Evolutionary conservation across 2,888 invertebrate genomes (phyloP).

Genomic region (Scaptomyza caliginosa): DNA sequence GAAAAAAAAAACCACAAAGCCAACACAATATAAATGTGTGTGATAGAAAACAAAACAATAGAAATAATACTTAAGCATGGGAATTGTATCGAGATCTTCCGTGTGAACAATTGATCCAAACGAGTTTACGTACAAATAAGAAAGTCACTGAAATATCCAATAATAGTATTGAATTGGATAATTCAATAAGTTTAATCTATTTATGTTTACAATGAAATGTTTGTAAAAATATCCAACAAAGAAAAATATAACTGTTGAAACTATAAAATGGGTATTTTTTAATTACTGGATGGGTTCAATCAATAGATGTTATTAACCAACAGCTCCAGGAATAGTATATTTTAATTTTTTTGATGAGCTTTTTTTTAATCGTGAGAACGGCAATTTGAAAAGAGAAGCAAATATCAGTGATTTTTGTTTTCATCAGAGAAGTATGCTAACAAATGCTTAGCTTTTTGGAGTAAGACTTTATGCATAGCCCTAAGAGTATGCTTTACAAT

Average conservation of each 20-base stretch:
- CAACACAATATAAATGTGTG: constrained; percentile 43
- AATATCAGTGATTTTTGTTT: too few species aligned
- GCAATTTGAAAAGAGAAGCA: too few species aligned
- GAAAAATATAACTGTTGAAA: constrained; percentile 32
- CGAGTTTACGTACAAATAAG: constrained; percentile 68
- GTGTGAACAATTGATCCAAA: constrained; percentile 48
- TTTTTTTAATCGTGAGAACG: too few species aligned
- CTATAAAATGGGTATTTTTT: not conserved
- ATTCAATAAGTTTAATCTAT: constrained; percentile 45
- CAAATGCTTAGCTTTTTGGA: not conserved
- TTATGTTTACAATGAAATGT: constrained; percentile 65
- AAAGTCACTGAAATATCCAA: constrained; percentile 35
- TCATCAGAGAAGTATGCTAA: not conserved
- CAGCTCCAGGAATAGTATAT: too few species aligned
- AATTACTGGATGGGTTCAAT: not conserved
- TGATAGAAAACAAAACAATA: constrained; percentile 70
- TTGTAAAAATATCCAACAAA: constrained; percentile 54
- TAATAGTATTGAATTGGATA: constrained; percentile 24
- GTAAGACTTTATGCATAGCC: not conserved
- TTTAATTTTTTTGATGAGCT: too few species aligned
- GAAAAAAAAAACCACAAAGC: constrained; percentile 8
- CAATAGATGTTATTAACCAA: too few species aligned
- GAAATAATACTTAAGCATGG: constrained; percentile 29
- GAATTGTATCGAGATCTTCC: constrained; percentile 58
- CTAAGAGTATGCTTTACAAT: not conserved